Conservation (phyloP, 2,113 vertebrate genomes). For the Crocuta crocuta region DNA sequence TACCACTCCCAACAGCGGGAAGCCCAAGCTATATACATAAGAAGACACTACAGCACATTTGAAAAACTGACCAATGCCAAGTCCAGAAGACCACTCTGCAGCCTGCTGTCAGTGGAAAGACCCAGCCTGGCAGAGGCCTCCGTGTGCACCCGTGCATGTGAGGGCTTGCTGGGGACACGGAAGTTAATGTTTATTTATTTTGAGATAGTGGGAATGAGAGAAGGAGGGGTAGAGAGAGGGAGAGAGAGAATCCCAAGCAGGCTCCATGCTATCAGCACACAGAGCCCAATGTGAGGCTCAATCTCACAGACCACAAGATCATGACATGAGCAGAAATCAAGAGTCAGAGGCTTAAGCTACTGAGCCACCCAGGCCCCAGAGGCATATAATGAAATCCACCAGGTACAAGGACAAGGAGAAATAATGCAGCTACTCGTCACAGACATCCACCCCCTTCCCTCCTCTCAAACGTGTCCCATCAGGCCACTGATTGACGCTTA, state of each 20-base stretch:
- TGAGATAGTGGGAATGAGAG: too few relatives aligned
- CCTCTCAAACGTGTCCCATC: rapidly evolving
- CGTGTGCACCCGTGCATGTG: not conserved
- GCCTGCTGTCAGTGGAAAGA: not conserved
- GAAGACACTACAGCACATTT: rapidly evolving
- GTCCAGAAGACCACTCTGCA: not conserved
- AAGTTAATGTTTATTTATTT: too few relatives aligned
- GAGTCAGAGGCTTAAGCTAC: too few relatives aligned
- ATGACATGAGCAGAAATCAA: too few relatives aligned
- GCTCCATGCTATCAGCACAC: too few relatives aligned
- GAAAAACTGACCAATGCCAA: not conserved
- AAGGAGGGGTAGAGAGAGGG: too few relatives aligned
- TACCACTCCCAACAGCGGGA: not conserved
- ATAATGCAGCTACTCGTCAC: not conserved
- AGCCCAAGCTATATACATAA: not conserved
- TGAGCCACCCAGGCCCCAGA: too few relatives aligned
- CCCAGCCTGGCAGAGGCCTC: not conserved
- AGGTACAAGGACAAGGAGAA: not conserved
- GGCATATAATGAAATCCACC: not conserved
- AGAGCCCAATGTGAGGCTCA: too few relatives aligned
- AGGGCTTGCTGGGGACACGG: not conserved
- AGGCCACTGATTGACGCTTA: rapidly evolving
- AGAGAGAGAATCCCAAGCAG: too few relatives aligned
- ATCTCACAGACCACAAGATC: too few relatives aligned
- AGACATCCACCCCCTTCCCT: not conserved